These are phyloP conservation scores for Cephus cinctus DNA, from an alignment of 1,140 invertebrate species.

Conservation along the genomic window DNA sequence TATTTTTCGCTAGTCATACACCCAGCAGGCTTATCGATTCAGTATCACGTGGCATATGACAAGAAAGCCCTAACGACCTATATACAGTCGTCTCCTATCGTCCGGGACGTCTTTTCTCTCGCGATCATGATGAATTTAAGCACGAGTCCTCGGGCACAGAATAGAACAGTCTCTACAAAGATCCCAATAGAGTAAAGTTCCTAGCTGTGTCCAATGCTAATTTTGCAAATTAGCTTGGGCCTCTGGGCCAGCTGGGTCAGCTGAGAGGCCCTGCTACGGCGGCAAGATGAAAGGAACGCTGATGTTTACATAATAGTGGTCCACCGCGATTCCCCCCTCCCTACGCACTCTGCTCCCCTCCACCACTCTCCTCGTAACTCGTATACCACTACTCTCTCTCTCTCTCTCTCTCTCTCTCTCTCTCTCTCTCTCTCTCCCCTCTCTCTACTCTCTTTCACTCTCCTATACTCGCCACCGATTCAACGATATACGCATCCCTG, in stretches of 20 bases:
- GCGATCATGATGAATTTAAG: too few relatives aligned
- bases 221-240: slow-evolving; percentile 22
- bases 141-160: too few relatives aligned
- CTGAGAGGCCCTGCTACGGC: too few relatives aligned
- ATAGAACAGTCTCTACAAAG: too few relatives aligned
- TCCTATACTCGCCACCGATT: slow-evolving; percentile 20
- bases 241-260: slow-evolving; percentile 14
- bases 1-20: too few relatives aligned
- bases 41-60: too few relatives aligned
- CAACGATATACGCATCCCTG: slow-evolving; percentile 30
- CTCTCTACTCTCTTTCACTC: slow-evolving; percentile 4
- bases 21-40: too few relatives aligned
- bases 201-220: slow-evolving; percentile 21
- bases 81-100: too few relatives aligned
- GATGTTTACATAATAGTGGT: slow-evolving; percentile 44
- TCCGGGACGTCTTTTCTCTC: too few relatives aligned
- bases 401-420: slow-evolving; percentile 10
- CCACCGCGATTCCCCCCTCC: slow-evolving; percentile 23
- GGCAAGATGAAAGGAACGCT: slow-evolving; percentile 35
- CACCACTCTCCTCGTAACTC: background rate
- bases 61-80: too few relatives aligned
- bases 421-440: background rate
- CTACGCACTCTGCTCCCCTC: background rate
- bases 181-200: too few relatives aligned
- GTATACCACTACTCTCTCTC: slow-evolving; percentile 1